phyloP scores from a whole-genome alignment of 2,113 vertebrate species.

The Otolemur garnettii region DNA sequence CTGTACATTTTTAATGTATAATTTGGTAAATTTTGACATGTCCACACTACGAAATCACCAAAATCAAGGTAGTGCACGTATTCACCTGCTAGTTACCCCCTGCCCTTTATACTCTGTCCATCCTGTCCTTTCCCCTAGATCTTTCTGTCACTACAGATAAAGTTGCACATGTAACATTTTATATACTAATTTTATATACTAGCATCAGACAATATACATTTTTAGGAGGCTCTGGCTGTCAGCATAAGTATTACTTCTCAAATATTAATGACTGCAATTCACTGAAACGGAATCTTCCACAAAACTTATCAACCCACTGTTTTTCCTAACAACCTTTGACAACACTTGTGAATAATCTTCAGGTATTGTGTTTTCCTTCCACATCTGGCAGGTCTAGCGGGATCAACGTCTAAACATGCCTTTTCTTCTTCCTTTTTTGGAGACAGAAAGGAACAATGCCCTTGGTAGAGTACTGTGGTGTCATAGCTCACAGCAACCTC shows the following conservation, averaged over 20 bases:
- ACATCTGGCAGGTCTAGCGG: not conserved
- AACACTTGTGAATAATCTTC: not conserved
- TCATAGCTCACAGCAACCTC: too few relatives aligned
- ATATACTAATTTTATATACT: not conserved
- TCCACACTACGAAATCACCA: not conserved
- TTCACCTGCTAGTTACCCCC: not conserved
- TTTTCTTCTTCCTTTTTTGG: not conserved
- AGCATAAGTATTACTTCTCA: not conserved
- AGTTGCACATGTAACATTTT: not conserved
- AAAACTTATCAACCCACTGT: not conserved
- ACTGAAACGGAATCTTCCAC: not conserved
- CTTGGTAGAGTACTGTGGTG: too few relatives aligned
- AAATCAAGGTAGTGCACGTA: not conserved
- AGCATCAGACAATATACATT: not conserved
- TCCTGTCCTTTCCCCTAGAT: not conserved
- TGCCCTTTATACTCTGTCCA: not conserved
- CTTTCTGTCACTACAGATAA: not conserved
- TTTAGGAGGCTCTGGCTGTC: not conserved
- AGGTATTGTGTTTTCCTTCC: not conserved
- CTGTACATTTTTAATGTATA: not conserved
- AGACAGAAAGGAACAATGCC: too few relatives aligned
- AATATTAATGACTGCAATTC: not conserved
- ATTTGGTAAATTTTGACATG: not conserved
- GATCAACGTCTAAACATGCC: not conserved
- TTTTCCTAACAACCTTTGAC: not conserved